phyloP scores from a whole-genome alignment of 2,113 vertebrate species.

The Chionis minor region DNA sequence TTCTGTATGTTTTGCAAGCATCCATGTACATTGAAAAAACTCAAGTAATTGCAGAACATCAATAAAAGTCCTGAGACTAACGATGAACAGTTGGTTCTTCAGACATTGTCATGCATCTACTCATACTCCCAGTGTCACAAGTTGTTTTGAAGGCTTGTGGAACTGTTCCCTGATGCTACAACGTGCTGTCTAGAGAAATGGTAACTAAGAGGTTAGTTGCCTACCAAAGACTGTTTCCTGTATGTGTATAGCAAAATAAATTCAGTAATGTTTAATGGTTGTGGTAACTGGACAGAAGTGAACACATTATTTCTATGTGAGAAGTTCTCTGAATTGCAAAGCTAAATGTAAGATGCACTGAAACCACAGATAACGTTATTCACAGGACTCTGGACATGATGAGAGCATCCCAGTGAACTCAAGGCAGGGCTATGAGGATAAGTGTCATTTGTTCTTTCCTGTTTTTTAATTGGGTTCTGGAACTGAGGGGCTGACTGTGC shows the following conservation, averaged over 20 bases:
- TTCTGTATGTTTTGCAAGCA: neutral
- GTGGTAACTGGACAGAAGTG: neutral
- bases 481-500: neutral
- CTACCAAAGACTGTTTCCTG: neutral
- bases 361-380: neutral
- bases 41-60: neutral
- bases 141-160: neutral
- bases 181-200: neutral
- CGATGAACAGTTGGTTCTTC: neutral
- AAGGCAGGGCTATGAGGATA: neutral
- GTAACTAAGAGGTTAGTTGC: neutral
- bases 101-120: neutral
- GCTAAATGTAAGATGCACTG: neutral
- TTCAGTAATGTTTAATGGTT: neutral
- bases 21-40: neutral
- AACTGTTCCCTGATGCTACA: neutral
- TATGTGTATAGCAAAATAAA: neutral
- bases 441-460: neutral
- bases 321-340: neutral
- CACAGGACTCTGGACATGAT: neutral
- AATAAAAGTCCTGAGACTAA: neutral
- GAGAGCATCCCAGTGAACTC: neutral
- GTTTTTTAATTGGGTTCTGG: neutral
- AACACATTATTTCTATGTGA: neutral
- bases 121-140: neutral